These are phyloP conservation scores for Conops quadrifasciatus DNA, from an alignment of 2,888 invertebrate genomes.

Conservation along the genomic window DNA sequence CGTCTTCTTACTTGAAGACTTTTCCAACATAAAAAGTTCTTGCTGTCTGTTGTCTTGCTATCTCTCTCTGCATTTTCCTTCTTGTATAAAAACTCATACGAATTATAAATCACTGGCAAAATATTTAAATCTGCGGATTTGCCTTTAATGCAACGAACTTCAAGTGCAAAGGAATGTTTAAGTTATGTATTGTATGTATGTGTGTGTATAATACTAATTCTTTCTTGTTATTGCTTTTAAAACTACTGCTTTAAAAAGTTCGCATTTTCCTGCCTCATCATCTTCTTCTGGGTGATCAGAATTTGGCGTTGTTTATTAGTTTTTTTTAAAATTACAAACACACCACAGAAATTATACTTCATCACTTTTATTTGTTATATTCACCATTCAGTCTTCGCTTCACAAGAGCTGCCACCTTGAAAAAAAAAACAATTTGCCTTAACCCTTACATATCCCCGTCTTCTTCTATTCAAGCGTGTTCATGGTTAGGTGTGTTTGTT, in stretches of 20 bases:
- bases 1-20: not conserved
- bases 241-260: not conserved
- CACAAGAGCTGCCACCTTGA: no score
- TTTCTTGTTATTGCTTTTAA: not conserved
- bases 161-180: not conserved
- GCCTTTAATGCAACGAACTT: not conserved
- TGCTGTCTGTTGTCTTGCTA: constrained; percentile 1
- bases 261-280: not conserved
- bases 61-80: constrained; percentile 1
- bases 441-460: no score
- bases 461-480: no score
- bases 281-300: not conserved
- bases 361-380: not conserved
- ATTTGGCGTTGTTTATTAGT: constrained; percentile 37
- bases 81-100: not conserved
- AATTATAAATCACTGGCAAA: no score
- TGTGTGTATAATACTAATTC: constrained; percentile 11
- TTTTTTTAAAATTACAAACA: constrained; percentile 22
- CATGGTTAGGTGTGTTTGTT: no score
- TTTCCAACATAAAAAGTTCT: constrained; percentile 9
- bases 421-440: no score
- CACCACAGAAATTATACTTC: not conserved
- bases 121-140: not conserved
- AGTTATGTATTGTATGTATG: constrained; percentile 9
- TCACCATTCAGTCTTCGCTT: constrained; percentile 13